phyloP scores from a whole-genome alignment of 2,113 vertebrate genomes.

The Phalacrocorax brasilianus region DNA sequence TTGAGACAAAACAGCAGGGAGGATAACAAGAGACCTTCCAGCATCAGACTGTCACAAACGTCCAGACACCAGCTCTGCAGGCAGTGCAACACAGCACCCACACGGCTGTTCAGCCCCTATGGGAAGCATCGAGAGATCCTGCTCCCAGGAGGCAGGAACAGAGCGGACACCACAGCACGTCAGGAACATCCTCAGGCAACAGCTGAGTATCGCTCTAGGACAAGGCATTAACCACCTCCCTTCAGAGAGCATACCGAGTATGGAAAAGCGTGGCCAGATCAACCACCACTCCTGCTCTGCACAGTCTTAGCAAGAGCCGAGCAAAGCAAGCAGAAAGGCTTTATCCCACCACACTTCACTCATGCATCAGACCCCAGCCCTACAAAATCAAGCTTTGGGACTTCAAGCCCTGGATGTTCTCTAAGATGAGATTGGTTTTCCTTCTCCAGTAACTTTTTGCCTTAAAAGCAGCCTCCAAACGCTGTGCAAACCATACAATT shows the following conservation, averaged over 20 bases:
- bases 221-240: neutral
- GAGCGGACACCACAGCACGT: neutral
- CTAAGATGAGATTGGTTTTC: neutral
- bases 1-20: neutral
- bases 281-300: neutral
- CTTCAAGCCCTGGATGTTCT: neutral
- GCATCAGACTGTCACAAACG: neutral
- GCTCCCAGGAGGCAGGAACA: neutral
- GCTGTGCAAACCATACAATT: neutral
- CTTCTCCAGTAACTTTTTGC: neutral
- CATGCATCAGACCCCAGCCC: neutral
- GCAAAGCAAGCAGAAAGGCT: neutral
- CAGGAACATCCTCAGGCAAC: neutral
- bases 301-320: neutral
- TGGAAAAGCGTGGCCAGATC: accelerated
- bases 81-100: accelerated
- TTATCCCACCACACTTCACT: neutral
- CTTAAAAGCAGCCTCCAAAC: neutral
- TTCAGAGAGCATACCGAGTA: accelerated
- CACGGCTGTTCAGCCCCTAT: neutral
- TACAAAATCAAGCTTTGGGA: neutral
- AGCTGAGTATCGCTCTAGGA: neutral
- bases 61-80: neutral
- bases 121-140: neutral
- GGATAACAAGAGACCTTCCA: neutral